A percentile compares a stretch with the other conserved stretches of the same genome.
These are phyloP conservation scores for Lysiphlebus fabarum DNA, from an alignment of 1,140 invertebrate genomes.

Conservation along the genomic window DNA sequence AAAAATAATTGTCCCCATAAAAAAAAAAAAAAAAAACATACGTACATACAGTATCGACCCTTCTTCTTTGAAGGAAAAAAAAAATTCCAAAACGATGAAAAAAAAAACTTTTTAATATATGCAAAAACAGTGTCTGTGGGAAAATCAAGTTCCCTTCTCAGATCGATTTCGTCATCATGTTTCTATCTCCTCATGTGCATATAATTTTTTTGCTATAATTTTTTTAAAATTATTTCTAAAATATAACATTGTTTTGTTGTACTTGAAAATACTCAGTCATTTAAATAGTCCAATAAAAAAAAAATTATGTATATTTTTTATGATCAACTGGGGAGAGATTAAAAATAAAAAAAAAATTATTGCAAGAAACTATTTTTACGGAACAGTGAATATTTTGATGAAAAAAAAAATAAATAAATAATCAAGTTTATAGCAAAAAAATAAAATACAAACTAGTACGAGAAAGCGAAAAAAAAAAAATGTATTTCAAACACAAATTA, in stretches of 20 bases:
- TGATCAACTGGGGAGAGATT: background rate
- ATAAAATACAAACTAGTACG: too few relatives aligned
- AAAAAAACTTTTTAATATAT: constrained; percentile 12
- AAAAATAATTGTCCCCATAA: constrained; percentile 2
- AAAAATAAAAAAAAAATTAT: constrained; percentile 8
- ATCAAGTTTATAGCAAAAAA: too few relatives aligned
- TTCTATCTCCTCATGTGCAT: too few relatives aligned
- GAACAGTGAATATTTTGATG: constrained; percentile 5
- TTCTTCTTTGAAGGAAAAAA: background rate
- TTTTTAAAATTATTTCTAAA: too few relatives aligned
- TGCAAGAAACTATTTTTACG: constrained; percentile 8
- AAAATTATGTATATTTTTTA: constrained; percentile 3
- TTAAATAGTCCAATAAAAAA: constrained; percentile 1
- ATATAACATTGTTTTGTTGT: too few relatives aligned
- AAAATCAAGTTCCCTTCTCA: constrained; percentile 1
- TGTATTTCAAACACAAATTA: too few relatives aligned
- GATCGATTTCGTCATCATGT: constrained; percentile 4
- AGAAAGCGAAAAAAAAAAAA: too few relatives aligned
- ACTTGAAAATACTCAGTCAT: too few relatives aligned
- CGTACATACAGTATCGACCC: background rate
- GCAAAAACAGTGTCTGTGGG: constrained; percentile 8
- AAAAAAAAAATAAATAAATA: background rate
- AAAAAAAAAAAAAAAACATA: background rate
- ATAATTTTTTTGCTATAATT: too few relatives aligned
- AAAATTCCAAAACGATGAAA: background rate